These are phyloP conservation scores for Leucoma salicis DNA, from an alignment of 2,888 invertebrate species.

Conservation along the genomic window DNA sequence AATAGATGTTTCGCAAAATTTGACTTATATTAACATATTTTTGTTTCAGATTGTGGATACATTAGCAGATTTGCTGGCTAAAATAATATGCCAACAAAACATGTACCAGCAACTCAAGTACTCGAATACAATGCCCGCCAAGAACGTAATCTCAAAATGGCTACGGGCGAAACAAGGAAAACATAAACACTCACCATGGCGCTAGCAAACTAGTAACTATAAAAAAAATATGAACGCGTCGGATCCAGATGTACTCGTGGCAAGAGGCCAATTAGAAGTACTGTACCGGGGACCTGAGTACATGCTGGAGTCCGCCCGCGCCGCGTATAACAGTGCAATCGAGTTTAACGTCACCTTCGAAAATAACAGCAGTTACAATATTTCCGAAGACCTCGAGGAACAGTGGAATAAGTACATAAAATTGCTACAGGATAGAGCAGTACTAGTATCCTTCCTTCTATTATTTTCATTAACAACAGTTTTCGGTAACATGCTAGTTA, in stretches of 20 bases:
- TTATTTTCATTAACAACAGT: conserved; percentile 96
- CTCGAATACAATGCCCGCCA: conserved; percentile 73
- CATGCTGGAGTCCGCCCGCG: conserved; percentile 46
- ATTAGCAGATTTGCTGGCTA: conserved; percentile 30
- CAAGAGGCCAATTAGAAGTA: conserved; percentile 68
- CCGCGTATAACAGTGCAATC: conserved; percentile 51
- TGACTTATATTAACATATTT: conserved; percentile 13
- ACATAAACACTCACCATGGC: conserved; percentile 75
- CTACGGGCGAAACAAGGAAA: conserved; percentile 74
- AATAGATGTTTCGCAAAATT: too few relatives aligned
- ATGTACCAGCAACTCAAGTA: conserved; percentile 67
- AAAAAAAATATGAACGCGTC: conserved; percentile 74
- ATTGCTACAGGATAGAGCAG: conserved; percentile 85
- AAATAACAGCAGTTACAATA: conserved; percentile 53
- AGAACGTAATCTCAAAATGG: conserved; percentile 78
- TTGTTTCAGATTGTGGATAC: conserved; percentile 64
- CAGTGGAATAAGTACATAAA: conserved; percentile 74
- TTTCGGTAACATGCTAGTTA: conserved; percentile 96
- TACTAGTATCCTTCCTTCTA: conserved; percentile 90
- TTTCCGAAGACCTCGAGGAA: conserved; percentile 50
- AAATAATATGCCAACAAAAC: conserved; percentile 64
- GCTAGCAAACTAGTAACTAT: conserved; percentile 66
- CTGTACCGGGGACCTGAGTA: conserved; percentile 61
- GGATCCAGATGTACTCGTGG: conserved; percentile 64
- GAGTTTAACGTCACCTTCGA: conserved; percentile 64